These are phyloP conservation scores for Darevskia nairensis DNA, from an alignment of 2,797 vertebrate species.

Conservation along the genomic window DNA sequence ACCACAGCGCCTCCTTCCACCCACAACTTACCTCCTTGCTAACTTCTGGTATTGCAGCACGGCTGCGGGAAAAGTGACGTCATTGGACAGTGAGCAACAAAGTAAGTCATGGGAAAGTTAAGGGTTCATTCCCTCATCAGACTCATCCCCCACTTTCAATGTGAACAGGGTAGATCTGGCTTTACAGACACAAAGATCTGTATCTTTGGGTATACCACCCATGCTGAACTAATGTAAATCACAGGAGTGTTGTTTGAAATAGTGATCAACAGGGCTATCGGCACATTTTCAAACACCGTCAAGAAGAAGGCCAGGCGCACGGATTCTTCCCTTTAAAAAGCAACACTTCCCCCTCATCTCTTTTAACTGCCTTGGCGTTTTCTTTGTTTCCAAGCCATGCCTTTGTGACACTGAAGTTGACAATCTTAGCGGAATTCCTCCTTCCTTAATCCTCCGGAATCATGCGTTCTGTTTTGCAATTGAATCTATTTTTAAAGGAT, in stretches of 20 bases:
- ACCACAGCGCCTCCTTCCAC: no score
- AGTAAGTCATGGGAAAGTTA: not conserved
- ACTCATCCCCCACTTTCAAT: not conserved
- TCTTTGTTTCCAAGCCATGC: not conserved
- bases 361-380: constrained; percentile 23
- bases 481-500: constrained; percentile 27
- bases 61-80: not conserved
- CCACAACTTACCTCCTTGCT: not conserved
- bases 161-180: not conserved
- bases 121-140: not conserved
- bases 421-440: constrained; percentile 10
- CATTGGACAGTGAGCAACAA: not conserved
- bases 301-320: not conserved
- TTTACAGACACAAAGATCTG: no score
- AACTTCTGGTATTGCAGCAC: not conserved
- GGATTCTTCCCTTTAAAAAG: not conserved
- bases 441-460: constrained; percentile 25
- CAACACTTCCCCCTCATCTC: not conserved
- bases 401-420: not conserved
- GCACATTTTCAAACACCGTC: not conserved
- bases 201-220: not conserved
- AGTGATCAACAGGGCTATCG: not conserved
- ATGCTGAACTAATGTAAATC: not conserved
- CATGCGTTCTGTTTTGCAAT: constrained; percentile 18
- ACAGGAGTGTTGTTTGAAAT: not conserved